Evolutionary conservation across 2,888 invertebrate species (phyloP).

Genomic region (Chaetoderma sp.): DNA sequence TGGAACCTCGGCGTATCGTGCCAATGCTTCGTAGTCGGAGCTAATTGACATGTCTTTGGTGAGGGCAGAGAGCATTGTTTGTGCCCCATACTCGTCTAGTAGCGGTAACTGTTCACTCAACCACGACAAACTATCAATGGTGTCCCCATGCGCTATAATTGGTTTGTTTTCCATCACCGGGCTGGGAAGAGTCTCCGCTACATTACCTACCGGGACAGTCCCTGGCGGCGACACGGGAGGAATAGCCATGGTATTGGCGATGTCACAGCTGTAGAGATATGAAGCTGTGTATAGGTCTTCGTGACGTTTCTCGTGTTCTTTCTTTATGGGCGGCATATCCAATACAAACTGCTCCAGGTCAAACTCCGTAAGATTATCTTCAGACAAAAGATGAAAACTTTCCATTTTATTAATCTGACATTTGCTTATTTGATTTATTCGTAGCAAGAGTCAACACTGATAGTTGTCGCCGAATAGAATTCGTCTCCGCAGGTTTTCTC

Average conservation of each 20-base stretch:
- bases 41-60: background rate
- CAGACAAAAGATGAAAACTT: conserved; percentile 52
- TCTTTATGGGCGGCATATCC: conserved; percentile 46
- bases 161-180: too few relatives aligned
- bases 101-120: background rate
- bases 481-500: background rate
- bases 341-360: conserved; percentile 59
- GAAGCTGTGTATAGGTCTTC: too few relatives aligned
- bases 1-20: background rate
- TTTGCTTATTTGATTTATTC: background rate
- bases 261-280: background rate
- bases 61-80: background rate
- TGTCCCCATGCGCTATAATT: background rate
- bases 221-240: background rate
- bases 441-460: background rate
- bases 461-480: background rate
- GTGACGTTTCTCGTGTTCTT: conserved; percentile 42
- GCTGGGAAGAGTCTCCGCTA: too few relatives aligned
- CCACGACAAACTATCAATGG: too few relatives aligned
- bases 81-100: background rate
- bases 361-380: conserved; percentile 59
- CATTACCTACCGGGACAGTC: conserved; percentile 33
- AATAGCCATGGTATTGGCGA: background rate
- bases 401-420: conserved; percentile 37
- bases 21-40: background rate